phyloP scores from a whole-genome alignment of 2,797 vertebrate genomes.

The Aselliscus stoliczkanus region DNA sequence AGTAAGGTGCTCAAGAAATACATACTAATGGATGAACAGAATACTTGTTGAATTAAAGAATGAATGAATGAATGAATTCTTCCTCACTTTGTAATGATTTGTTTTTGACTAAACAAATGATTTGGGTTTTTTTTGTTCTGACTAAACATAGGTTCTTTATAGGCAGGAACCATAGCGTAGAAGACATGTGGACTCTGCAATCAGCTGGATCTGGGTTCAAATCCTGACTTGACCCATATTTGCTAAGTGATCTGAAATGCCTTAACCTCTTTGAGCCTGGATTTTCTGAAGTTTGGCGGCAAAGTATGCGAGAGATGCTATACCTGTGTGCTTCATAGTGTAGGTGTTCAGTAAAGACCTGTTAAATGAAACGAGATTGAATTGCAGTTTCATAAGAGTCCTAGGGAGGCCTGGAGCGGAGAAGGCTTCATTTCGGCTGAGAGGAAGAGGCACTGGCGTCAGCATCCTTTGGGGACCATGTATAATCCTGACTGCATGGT shows the following conservation, averaged over 20 bases:
- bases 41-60: neutral
- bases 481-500: accelerated
- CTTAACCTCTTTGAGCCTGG: neutral
- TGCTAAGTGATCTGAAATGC: neutral
- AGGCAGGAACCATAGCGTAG: too few species aligned
- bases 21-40: neutral
- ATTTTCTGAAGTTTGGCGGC: neutral
- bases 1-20: neutral
- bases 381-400: neutral
- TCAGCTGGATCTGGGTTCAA: neutral
- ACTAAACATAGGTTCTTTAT: neutral
- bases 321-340: accelerated
- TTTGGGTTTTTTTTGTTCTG: too few species aligned
- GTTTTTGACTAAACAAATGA: too few species aligned
- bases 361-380: neutral
- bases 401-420: neutral
- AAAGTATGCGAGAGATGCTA: accelerated
- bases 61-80: neutral
- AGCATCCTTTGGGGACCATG: accelerated
- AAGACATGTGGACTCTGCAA: neutral
- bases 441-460: neutral
- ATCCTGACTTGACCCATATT: neutral
- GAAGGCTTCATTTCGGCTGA: neutral
- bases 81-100: neutral
- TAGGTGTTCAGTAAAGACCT: neutral